Evolutionary conservation across 2,113 vertebrate genomes (phyloP), one percentile per base, ranked within the genome.

Genomic region (Rafetus swinhoei): DNA sequence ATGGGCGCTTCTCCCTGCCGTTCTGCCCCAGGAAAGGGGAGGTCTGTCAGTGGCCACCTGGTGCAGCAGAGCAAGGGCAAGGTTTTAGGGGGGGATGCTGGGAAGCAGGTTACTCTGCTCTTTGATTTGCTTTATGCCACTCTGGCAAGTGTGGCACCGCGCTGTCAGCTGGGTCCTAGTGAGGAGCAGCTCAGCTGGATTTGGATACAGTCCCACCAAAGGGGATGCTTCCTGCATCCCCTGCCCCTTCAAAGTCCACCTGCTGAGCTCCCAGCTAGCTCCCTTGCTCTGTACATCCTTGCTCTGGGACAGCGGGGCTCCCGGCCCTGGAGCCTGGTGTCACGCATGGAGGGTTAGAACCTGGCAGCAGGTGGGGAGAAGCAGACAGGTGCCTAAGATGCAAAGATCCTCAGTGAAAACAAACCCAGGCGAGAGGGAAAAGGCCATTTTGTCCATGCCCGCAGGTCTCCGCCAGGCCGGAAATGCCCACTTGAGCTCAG

Each of bases 281-380:
- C 29, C 39, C 29, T n/a, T 39, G 60, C 29, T 9, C 39, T 1
- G 0, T 0, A 65, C 29, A 1, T 76, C 45, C 77, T 81, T 60
- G 11, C 62, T 6, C 6, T 8, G 35, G 52, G 32, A 29, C 45
- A 29, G 13, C 5, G 12, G 6, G 7, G 60, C 83, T 60, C 25
- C 9, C 0, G 5, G 39, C 56, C 53, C 0, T 1, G 5, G 50
- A 32, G 45, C 87, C 85, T 3, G 0, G 0, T 62, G 62, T 29
- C 62, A n/a, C 21, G 72, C 32, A 27, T 21, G 56, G 82, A 53
- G 12, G 32, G 62, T 32, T 54, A 1, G 0, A 16, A 22, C 59
- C 54, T 69, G 35, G 9, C 50, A 85, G 82, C 9, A 69, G 52
- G 29, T 32, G 32, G 1, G 39, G 39, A 35, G 50, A 12, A 93